Percentiles rank a stretch among this genome's conserved stretches.
Evolutionary conservation across 1,140 invertebrate genomes (phyloP).

Genomic region (Dendroctonus valens): DNA sequence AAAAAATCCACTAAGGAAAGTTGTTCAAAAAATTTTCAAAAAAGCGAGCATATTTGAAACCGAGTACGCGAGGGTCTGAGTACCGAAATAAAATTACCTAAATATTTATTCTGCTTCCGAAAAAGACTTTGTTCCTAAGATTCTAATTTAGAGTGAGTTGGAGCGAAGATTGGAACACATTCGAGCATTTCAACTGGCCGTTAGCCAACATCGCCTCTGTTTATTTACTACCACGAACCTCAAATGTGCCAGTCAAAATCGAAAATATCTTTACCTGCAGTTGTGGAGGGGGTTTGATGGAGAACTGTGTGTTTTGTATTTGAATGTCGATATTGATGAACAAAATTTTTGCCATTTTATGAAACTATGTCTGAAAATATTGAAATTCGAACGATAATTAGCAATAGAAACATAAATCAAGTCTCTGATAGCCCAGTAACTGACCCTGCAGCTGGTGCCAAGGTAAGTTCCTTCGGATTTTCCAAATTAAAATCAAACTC

Average conservation of each 20-base stretch:
- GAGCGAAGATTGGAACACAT: not conserved
- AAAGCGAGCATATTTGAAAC: too few relatives aligned
- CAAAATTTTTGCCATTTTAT: conserved; percentile 2
- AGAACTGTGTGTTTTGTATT: not conserved
- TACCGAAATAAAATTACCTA: too few relatives aligned
- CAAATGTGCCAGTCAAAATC: not conserved
- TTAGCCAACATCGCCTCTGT: not conserved
- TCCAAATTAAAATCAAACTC: too few relatives aligned
- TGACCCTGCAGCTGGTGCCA: conserved; percentile 52
- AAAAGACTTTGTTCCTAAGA: too few relatives aligned
- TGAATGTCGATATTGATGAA: not conserved
- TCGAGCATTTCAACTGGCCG: not conserved
- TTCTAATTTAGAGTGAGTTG: not conserved
- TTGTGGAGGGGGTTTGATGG: conserved; percentile 3
- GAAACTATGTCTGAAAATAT: conserved; percentile 46
- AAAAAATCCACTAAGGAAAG: too few relatives aligned
- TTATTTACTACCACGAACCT: not conserved
- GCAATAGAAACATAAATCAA: conserved; percentile 45
- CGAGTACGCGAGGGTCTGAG: too few relatives aligned
- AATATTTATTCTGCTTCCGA: too few relatives aligned
- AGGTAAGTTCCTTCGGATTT: conserved; percentile 39
- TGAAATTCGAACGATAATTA: conserved; percentile 47
- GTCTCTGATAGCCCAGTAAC: conserved; percentile 54
- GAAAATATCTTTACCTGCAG: not conserved
- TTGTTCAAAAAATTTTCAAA: too few relatives aligned